phyloP scores from a whole-genome alignment of 2,797 vertebrate species.

The Dromococcyx pavoninus region DNA sequence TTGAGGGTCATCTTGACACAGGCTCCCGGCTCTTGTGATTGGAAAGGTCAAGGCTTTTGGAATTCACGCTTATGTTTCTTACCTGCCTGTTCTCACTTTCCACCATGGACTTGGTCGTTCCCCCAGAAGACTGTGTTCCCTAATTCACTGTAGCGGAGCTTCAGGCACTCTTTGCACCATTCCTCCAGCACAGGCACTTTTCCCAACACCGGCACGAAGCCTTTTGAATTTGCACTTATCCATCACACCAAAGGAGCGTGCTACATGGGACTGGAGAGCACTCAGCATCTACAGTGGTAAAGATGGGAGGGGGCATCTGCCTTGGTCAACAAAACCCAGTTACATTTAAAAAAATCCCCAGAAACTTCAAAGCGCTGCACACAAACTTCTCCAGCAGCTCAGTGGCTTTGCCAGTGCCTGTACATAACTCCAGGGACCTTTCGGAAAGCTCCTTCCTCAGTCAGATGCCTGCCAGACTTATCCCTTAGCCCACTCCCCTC shows the following conservation, averaged over 20 bases:
- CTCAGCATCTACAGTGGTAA: accelerated
- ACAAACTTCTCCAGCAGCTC: neutral
- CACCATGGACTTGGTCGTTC: accelerated
- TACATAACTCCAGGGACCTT: neutral
- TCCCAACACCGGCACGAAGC: neutral
- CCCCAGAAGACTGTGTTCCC: accelerated
- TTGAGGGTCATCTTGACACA: neutral
- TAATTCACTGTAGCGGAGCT: accelerated
- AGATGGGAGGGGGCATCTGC: neutral
- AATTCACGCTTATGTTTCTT: neutral
- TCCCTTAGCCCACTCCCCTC: too few species aligned
- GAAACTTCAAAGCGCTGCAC: neutral
- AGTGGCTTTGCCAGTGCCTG: neutral
- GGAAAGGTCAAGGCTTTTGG: neutral
- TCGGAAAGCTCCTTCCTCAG: neutral
- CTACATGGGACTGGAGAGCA: accelerated
- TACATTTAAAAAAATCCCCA: neutral
- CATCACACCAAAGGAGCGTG: neutral
- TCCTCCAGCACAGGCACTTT: accelerated
- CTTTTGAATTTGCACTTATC: neutral
- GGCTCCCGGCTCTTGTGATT: neutral
- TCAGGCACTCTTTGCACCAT: accelerated
- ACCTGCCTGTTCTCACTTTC: neutral
- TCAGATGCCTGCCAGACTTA: neutral
- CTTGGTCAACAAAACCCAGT: neutral